Base-by-base conservation (phyloP, 1,140 invertebrate genomes). In the Apis laboriosa region DNA sequence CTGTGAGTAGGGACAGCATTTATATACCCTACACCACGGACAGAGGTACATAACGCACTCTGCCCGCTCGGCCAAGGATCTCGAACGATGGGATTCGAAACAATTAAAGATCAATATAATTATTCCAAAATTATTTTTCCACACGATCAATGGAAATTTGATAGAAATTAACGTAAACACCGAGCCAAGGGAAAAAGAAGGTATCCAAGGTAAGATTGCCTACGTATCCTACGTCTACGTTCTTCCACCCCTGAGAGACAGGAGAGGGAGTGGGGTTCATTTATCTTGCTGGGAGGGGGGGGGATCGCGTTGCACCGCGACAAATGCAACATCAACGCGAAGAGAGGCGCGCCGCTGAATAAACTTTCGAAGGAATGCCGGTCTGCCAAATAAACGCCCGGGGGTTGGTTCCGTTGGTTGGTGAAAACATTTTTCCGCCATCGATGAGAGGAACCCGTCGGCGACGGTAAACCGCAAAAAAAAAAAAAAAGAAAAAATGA, bases 271-370 rank as follows among this genome's bases (percentile, higher is more conserved):
- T 79, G 77, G 70, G 84, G 66, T 88, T 91, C 90, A 90, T 91
- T 90, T 90, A 90, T 91, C 89, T 90, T 90, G 61, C 84, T 83
- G 75, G 3, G 34, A 2, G 34, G 34, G 0, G 34, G 2, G 3
- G 80, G 78, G 85, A 90, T 91, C 89, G 76, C 67, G 85, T 90
- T 91, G 85, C 87, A 89, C 80, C 85, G 72, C 83, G 87, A 91
- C 90, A 89, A 91, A 90, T 89, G 89, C 83, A 89, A 88, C 84
- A 80, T 84, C 86, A 60, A 43, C 70, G n/a, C 73, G 55, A 78
- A 63, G 80, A 84, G 83, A 86, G 83, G 34, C 34, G 34, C 34
- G 2, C 63, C 71, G 80, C 61, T 84, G 63, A 64, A 64, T 34
- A 64, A 34, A 64, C 85, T 87, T 86, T 84, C 74, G 70, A 74